Percentiles rank a stretch among this genome's conserved stretches.
Conservation (phyloP, 2,888 invertebrate species). For the Thalpophila matura region DNA sequence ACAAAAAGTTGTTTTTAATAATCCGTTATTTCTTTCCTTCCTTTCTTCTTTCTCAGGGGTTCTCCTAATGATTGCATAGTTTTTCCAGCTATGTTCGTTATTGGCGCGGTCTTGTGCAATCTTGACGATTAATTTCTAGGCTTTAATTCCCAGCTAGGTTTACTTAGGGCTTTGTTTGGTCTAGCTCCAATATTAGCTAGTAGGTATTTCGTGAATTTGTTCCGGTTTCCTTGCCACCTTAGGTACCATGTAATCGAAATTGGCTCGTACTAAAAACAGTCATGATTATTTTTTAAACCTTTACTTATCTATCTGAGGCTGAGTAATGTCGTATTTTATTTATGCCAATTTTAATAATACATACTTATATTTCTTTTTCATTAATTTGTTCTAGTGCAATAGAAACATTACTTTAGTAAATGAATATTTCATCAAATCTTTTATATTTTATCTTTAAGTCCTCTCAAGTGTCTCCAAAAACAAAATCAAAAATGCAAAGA, state of each 20-base stretch:
- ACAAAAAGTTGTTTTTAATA: neutral
- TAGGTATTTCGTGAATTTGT: too few species aligned
- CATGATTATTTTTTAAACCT: too few species aligned
- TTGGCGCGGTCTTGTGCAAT: neutral
- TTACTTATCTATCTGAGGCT: too few species aligned
- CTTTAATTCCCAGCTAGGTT: neutral
- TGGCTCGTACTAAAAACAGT: too few species aligned
- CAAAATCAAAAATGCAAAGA: conserved; percentile 30
- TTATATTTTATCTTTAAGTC: neutral
- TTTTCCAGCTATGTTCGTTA: neutral
- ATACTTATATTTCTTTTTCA: too few species aligned
- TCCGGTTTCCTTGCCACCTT: too few species aligned
- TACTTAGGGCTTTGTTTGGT: neutral
- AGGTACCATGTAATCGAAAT: too few species aligned
- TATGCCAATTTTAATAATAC: too few species aligned
- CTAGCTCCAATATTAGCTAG: neutral
- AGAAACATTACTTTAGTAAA: neutral
- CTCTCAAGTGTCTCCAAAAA: neutral
- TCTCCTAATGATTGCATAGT: neutral
- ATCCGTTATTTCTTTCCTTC: neutral
- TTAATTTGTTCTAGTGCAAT: neutral
- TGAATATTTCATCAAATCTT: neutral
- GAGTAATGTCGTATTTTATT: too few species aligned
- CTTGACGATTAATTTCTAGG: neutral
- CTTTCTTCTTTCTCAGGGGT: neutral